phyloP scores from a whole-genome alignment of 2,797 vertebrate genomes.

The Phataginus tricuspis region DNA sequence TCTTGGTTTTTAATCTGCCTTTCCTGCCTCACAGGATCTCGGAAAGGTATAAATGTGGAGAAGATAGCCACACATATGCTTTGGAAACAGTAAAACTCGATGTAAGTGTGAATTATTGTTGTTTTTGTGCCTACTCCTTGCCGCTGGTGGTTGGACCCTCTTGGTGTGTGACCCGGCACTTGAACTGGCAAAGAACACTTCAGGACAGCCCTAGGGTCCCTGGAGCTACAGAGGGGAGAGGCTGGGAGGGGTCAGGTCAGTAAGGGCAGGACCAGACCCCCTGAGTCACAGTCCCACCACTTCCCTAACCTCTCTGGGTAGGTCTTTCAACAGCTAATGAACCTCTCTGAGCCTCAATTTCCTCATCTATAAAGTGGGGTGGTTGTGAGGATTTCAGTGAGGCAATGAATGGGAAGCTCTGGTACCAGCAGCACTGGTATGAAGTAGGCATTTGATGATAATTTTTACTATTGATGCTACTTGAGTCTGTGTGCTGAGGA shows the following conservation, averaged over 20 bases:
- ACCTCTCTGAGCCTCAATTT: neutral
- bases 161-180: neutral
- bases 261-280: neutral
- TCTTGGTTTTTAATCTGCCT: neutral
- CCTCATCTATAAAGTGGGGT: neutral
- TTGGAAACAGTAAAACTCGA: neutral
- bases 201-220: neutral
- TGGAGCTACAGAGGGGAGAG: neutral
- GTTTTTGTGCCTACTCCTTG: slow-evolving; percentile 29
- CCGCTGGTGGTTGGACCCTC: neutral
- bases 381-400: neutral
- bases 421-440: neutral
- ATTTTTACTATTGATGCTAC: neutral
- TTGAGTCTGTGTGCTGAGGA: slow-evolving; percentile 34
- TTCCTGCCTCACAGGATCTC: neutral
- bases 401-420: neutral
- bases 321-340: neutral
- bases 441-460: neutral
- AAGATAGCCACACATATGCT: neutral
- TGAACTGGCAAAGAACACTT: neutral
- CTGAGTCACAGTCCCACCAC: neutral
- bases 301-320: neutral
- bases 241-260: neutral
- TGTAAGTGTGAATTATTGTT: neutral
- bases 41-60: neutral